Evolutionary conservation across 2,797 vertebrate genomes (phyloP), one percentile per base, ranked within the genome.

Genomic region (Tolypeutes matacus): DNA sequence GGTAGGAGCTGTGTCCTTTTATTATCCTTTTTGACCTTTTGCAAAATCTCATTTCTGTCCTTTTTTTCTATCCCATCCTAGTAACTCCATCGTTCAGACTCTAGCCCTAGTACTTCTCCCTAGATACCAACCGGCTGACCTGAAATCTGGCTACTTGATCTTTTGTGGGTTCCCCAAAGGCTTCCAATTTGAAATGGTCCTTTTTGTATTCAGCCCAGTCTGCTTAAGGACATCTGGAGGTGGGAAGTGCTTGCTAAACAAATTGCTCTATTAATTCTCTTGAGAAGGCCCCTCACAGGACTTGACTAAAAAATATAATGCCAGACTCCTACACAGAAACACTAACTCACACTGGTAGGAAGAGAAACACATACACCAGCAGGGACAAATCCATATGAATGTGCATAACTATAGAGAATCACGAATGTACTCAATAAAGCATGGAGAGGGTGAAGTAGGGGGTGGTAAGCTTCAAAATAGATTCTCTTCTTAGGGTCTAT

Each of bases 311-410:
- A 86, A 77, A 86, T 69, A 86, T 69, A 96, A 89, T 89, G 69
- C 49, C 88, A 89, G 58, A 95, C 80, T 94, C 86, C 94, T 95
- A 94, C 91, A 91, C 65, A 94, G 77, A 94, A 96, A 94, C 23
- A 95, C 49, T 88, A 95, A 85, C n/a, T 94, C 86, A 81, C 51
- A 75, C 15, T 92, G 25, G 34, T 65, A 87, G 76, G 83, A 95
- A 97, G 34, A 89, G 34, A 89, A 91, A 58, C 89, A 78, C 60
- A 51, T 21, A 73, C 3, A 72, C 73, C 67, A 93, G n/a, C 67
- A 93, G 73, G 51, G 36, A 25, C 11, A 94, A 93, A 94, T 39
- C 60, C 82, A 62, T 80, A 70, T 90, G 73, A 91, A 86, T 85
- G 46, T 80, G 17, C 18, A 0, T 81, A 84, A 86, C 39, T 73